Percentiles rank a stretch among this genome's conserved stretches.
phyloP scores from a whole-genome alignment of 2,888 invertebrate genomes.

The Chymomyza fuscimana region DNA sequence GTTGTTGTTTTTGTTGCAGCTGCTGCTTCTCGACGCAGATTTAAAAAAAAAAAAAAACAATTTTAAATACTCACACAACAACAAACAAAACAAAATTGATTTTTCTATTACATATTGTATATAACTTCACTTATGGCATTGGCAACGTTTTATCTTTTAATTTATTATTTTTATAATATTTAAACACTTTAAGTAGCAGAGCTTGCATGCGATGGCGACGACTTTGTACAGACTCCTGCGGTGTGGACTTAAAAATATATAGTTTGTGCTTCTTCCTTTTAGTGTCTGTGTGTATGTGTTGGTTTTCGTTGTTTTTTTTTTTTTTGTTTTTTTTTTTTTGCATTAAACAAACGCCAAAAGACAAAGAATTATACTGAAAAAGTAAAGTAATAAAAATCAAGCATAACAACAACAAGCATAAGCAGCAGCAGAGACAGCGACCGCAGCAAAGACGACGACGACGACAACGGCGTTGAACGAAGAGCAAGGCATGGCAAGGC shows the following conservation, averaged over 20 bases:
- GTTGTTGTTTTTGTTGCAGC: conserved; percentile 7
- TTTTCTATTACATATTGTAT: conserved; percentile 1
- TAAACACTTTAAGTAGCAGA: not conserved
- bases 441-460: conserved; percentile 31
- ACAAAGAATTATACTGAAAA: conserved; percentile 70
- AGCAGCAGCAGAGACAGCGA: conserved; percentile 21
- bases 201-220: not conserved
- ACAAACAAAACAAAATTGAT: conserved; percentile 5
- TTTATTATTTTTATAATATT: not conserved
- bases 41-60: not conserved
- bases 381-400: conserved; percentile 70
- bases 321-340: conserved; percentile 48
- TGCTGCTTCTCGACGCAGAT: not conserved
- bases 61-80: not conserved
- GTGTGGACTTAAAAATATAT: conserved; percentile 42
- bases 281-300: conserved; percentile 17
- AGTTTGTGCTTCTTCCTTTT: conserved; percentile 10
- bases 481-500: conserved; percentile 43
- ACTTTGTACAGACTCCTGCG: conserved; percentile 55
- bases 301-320: conserved; percentile 38
- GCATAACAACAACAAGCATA: conserved; percentile 55
- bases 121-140: not conserved
- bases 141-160: not conserved
- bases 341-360: conserved; percentile 68
- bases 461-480: conserved; percentile 21